Percentiles rank a stretch among this genome's conserved stretches.
These are phyloP conservation scores for Leptinotarsa haldemani DNA, from an alignment of 2,888 invertebrate genomes.

Conservation along the genomic window DNA sequence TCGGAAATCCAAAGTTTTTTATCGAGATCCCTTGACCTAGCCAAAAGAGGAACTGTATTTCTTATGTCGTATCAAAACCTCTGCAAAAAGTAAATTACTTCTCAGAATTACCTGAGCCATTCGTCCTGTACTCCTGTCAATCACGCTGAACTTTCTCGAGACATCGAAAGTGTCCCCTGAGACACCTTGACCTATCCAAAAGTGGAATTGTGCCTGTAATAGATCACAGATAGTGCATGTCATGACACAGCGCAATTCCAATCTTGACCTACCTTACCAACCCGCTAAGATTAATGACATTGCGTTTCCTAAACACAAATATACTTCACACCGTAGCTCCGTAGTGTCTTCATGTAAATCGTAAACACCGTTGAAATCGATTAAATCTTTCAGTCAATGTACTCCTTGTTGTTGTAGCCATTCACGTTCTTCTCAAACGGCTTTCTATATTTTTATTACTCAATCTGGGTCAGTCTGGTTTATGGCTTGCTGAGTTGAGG, in stretches of 20 bases:
- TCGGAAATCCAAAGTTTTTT: too few species aligned
- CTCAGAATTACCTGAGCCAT: too few species aligned
- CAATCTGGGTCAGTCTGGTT: slow-evolving; percentile 13
- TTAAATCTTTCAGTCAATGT: slow-evolving; percentile 16
- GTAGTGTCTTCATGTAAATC: slow-evolving; percentile 42
- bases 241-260: slow-evolving; percentile 61
- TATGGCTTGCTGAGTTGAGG: background rate
- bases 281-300: slow-evolving; percentile 63
- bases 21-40: too few species aligned
- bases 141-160: slow-evolving; percentile 6
- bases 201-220: slow-evolving; percentile 49
- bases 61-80: too few species aligned
- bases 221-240: slow-evolving; percentile 57
- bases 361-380: slow-evolving; percentile 36
- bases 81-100: too few species aligned
- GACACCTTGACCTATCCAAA: slow-evolving; percentile 54
- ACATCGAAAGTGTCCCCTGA: slow-evolving; percentile 14
- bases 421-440: slow-evolving; percentile 5
- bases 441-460: background rate
- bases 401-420: slow-evolving; percentile 4
- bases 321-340: slow-evolving; percentile 31
- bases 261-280: slow-evolving; percentile 60
- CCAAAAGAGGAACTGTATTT: too few species aligned
- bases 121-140: background rate
- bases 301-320: slow-evolving; percentile 48